Base-by-base conservation (phyloP, 1,140 invertebrate species). In the Lepeophtheirus salmonis region DNA sequence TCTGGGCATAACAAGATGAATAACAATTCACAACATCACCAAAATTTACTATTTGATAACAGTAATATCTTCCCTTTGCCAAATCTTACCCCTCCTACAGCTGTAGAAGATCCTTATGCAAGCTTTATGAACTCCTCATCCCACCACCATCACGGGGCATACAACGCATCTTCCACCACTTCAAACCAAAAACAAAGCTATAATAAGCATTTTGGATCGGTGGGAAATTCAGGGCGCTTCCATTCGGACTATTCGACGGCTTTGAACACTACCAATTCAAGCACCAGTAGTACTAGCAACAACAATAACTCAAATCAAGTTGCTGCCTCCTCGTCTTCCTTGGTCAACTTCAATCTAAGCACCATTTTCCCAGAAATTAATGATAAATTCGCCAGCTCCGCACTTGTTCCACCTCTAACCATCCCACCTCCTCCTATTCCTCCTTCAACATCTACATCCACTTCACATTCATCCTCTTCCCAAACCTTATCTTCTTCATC, bases 301-400 rank as follows among this genome's bases (percentile, higher is more conserved):
- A 41, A 41, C n/a, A n/a, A 41, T n/a, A 10, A 41, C 30, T 41
- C 30, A 6, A 41, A 41, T 41, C 6, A 41, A 6, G n/a, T n/a
- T n/a, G 6, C 30, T 41, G 12, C 53, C 22, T 6, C 3, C 53
- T 18, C 53, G 4, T 16, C 17, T 17, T 61, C 59, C 6, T 30
- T 53, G 10, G 50, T 52, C 3, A 61, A 61, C 24, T 61, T 61
- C 23, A 61, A 61, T 18, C 50, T 61, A 12, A 61, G 59, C 25
- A 61, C 59, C 49, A 55, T 61, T 18, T 61, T 61, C 59, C 59
- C 59, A 3, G 59, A 61, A 25, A 61, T 61, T 21, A 61, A 61
- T 25, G 55, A 23, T 17, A 41, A 41, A 20, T 21, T 16, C 10
- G 20, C 4, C 10, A 16, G n/a, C 4, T 4, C 21, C 13, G 26